Evolutionary conservation across 2,113 vertebrate genomes (phyloP).

Genomic region (Ammodramus savannarum): DNA sequence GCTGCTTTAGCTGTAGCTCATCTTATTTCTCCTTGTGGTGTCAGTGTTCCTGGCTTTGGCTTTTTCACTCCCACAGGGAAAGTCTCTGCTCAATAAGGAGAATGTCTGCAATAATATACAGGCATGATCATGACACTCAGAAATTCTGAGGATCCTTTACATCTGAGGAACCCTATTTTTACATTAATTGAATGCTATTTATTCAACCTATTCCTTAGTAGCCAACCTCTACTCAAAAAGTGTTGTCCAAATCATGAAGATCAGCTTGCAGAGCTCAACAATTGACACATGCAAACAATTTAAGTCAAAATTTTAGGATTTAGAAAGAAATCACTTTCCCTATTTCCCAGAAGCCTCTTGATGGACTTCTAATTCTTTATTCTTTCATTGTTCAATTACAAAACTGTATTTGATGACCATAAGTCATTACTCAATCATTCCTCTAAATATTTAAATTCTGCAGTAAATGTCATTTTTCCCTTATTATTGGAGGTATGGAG

Average conservation of each 20-base stretch:
- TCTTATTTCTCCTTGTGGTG: not conserved
- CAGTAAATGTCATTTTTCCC: conserved; percentile 60
- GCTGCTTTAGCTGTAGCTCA: not conserved
- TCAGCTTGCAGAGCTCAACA: not conserved
- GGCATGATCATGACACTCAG: not conserved
- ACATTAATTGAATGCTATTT: not conserved
- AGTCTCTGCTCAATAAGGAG: not conserved
- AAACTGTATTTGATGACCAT: conserved; percentile 41
- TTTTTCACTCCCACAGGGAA: not conserved
- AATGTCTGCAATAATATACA: not conserved
- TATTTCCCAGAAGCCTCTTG: not conserved
- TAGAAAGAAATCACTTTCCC: not conserved
- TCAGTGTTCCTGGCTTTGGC: not conserved
- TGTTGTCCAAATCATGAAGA: not conserved
- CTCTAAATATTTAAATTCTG: conserved; percentile 68
- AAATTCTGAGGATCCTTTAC: not conserved
- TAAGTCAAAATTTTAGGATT: not conserved
- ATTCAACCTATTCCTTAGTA: not conserved
- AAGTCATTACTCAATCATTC: conserved; percentile 49
- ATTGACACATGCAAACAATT: not conserved
- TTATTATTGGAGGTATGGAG: conserved; percentile 20
- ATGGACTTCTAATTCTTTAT: not conserved
- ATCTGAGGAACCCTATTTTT: not conserved
- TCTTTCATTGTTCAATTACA: conserved; percentile 31
- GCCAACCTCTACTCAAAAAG: not conserved